Base-by-base conservation (phyloP, 2,113 vertebrate genomes). In the Labrus mixtus region DNA sequence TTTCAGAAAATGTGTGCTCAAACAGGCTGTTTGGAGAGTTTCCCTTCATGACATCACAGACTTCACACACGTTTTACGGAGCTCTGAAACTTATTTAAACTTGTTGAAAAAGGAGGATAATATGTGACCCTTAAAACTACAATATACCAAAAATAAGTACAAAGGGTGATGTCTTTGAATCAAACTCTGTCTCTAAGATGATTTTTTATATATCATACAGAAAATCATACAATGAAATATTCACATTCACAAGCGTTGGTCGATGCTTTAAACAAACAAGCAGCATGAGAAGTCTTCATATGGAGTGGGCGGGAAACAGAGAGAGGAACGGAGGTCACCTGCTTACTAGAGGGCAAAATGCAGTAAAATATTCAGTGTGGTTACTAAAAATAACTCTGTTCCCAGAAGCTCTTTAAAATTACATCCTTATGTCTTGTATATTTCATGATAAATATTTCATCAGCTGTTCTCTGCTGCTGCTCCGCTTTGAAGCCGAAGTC, bases 361-460 rank as follows among this genome's bases (percentile, higher is more conserved):
- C 68, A 68, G 64, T 81, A 57, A 82, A 86, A 79, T 75, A 83
- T 87, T 78, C 51, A 87, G 74, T 65, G 46, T 15, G 58, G 66
- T 53, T 78, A 75, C 83, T 84, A 84, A 87, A 87, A 89, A 91
- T 90, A 84, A 75, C 59, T 17, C 17, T 17, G 46, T 19, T 48
- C 46, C 55, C 76, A 81, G 78, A 81, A 82, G 71, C 62, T 73
- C 71, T 80, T 88, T 74, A 73, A 78, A 87, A 87, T 86, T 74
- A 75, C 67, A 82, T 85, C 78, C 62, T 76, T 67, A 64, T 79
- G 48, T 78, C 57, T 80, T 86, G 78, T 82, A 69, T 74, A 76
- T 72, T 77, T 62, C 33, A 7, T 57, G 55, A 87, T 88, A 64
- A 84, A 90, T 89, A 83, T 87, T 90, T 84, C 7, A 90, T 72